Percentiles rank a stretch among this genome's conserved stretches.
phyloP scores from a whole-genome alignment of 2,888 invertebrate genomes.

The Caradrina clavipalpis region DNA sequence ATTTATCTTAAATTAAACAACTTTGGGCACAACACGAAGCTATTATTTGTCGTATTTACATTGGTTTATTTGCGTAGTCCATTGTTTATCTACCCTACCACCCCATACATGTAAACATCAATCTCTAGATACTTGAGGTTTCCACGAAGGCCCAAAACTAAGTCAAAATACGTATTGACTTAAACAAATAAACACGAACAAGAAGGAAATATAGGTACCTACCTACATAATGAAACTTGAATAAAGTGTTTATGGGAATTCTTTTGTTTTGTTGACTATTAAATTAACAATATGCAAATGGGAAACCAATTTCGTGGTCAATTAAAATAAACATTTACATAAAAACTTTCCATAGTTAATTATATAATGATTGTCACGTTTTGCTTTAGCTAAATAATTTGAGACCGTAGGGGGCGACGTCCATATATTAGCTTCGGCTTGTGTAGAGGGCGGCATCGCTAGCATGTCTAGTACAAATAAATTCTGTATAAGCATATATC shows the following conservation, averaged over 20 bases:
- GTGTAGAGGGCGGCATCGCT: constrained; percentile 44
- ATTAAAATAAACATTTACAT: constrained; percentile 33
- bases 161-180: constrained; percentile 46
- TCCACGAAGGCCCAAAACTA: constrained; percentile 53
- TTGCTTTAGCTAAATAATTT: constrained; percentile 29
- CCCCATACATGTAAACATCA: constrained; percentile 55
- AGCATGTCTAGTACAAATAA: constrained; percentile 54
- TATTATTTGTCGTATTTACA: constrained; percentile 55
- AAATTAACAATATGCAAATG: constrained; percentile 49
- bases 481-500: constrained; percentile 62
- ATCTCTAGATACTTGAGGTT: constrained; percentile 53
- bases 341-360: constrained; percentile 35
- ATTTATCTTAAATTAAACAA: constrained; percentile 44
- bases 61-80: constrained; percentile 59
- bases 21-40: constrained; percentile 30
- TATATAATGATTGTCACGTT: constrained; percentile 17
- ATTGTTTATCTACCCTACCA: constrained; percentile 61
- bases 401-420: constrained; percentile 4
- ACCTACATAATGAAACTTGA: constrained; percentile 23
- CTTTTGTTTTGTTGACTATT: constrained; percentile 38
- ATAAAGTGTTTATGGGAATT: constrained; percentile 23
- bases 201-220: constrained; percentile 6
- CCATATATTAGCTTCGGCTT: constrained; percentile 32
- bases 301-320: constrained; percentile 25
- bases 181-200: constrained; percentile 44